phyloP scores from a whole-genome alignment of 1,140 invertebrate genomes.

The Ruditapes philippinarum region DNA sequence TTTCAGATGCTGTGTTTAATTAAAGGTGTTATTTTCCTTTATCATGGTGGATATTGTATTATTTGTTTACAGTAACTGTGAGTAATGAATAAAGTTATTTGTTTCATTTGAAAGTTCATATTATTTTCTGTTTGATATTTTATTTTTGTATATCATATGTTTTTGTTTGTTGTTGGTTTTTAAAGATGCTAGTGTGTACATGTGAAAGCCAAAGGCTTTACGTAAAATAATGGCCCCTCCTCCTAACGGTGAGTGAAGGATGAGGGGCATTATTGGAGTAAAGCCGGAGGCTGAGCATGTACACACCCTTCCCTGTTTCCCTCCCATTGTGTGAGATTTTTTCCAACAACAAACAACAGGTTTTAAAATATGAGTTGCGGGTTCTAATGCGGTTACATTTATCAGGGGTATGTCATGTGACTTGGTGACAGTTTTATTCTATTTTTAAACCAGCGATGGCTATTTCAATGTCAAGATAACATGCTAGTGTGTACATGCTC shows the following conservation, averaged over 20 bases:
- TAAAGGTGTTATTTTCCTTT: too few relatives aligned
- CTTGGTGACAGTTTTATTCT: neutral
- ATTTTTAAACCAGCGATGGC: neutral
- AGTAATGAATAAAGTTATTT: neutral
- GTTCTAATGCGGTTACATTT: neutral
- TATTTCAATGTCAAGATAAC: too few relatives aligned
- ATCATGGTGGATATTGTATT: too few relatives aligned
- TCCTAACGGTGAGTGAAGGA: neutral
- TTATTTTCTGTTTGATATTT: neutral
- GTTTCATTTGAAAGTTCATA: neutral
- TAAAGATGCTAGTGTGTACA: neutral
- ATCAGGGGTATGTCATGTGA: neutral
- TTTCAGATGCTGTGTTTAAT: too few relatives aligned
- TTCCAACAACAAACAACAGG: too few relatives aligned
- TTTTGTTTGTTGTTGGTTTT: neutral
- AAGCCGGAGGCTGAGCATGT: too few relatives aligned
- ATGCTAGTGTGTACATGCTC: too few relatives aligned
- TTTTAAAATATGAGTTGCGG: neutral
- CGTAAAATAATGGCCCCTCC: neutral
- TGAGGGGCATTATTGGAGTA: too few relatives aligned
- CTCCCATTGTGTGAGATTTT: too few relatives aligned
- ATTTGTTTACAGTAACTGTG: neutral
- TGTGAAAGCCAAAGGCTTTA: neutral
- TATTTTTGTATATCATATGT: neutral
- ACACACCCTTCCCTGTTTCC: too few relatives aligned